Conservation (phyloP, 2,797 vertebrate genomes). For the Diplodus sargus region DNA sequence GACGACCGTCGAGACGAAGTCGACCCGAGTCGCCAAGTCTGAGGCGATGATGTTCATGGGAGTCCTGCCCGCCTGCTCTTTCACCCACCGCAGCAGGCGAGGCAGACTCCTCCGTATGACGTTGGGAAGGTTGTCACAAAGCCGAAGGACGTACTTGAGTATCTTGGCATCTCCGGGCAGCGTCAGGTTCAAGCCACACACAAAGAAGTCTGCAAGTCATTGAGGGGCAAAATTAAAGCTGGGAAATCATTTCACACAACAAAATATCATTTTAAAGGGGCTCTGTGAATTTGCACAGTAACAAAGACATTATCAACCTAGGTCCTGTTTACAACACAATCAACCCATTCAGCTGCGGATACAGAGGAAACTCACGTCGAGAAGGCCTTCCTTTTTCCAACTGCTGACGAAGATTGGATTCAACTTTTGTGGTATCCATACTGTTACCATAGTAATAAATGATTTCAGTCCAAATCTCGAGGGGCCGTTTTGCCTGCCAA, state of each 20-base stretch:
- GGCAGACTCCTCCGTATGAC: slow-evolving; percentile 52
- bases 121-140: slow-evolving; percentile 39
- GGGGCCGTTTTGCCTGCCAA: not conserved
- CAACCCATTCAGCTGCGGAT: not conserved
- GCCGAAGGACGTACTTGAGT: slow-evolving; percentile 58
- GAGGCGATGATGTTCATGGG: slow-evolving; percentile 66
- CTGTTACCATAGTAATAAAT: slow-evolving; percentile 60
- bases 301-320: not conserved
- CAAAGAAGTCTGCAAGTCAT: slow-evolving; percentile 63
- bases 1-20: slow-evolving; percentile 60
- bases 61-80: not conserved
- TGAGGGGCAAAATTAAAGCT: not conserved
- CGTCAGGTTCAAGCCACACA: slow-evolving; percentile 75
- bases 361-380: slow-evolving; percentile 33
- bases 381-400: slow-evolving; percentile 27
- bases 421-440: slow-evolving; percentile 48
- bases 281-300: too few relatives aligned
- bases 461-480: slow-evolving; percentile 60
- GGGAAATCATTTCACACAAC: not conserved
- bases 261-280: too few relatives aligned
- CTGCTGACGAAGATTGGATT: slow-evolving; percentile 17
- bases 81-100: slow-evolving; percentile 55
- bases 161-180: slow-evolving; percentile 38
- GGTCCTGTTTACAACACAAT: too few relatives aligned
- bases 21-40: slow-evolving; percentile 54